These are phyloP conservation scores for Emydura subglobosa DNA, from an alignment of 2,113 vertebrate genomes.

Conservation along the genomic window DNA sequence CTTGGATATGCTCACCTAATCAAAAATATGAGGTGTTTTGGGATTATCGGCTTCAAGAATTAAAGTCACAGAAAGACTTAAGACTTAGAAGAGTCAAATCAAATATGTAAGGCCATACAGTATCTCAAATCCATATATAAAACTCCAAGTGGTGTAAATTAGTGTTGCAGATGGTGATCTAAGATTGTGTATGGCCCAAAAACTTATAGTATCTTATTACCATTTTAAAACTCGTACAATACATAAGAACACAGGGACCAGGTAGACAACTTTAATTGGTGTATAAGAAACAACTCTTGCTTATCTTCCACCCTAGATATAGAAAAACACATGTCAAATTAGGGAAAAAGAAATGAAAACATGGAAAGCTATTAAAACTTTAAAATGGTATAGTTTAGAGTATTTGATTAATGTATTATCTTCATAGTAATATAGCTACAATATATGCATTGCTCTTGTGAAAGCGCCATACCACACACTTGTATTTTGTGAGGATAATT, in stretches of 20 bases:
- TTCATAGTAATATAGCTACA: background rate
- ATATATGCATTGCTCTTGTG: background rate
- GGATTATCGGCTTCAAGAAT: background rate
- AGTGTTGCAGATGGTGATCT: background rate
- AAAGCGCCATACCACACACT: background rate
- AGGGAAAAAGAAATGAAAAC: background rate
- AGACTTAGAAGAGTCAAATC: background rate
- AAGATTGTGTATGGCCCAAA: background rate
- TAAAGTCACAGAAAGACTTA: background rate
- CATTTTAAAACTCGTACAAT: background rate
- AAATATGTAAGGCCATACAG: background rate
- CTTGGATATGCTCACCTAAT: background rate
- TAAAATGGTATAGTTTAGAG: background rate
- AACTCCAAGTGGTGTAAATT: background rate
- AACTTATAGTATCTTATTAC: background rate
- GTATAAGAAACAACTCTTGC: background rate
- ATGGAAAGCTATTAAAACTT: conserved; percentile 16
- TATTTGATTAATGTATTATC: background rate
- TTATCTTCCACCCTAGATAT: background rate
- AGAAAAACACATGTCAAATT: background rate
- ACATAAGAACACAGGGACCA: background rate
- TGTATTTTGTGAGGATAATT: background rate
- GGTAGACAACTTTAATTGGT: background rate
- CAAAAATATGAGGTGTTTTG: background rate
- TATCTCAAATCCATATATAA: background rate